A percentile compares a stretch with the other conserved stretches of the same genome.
These are phyloP conservation scores for Tenthredo distinguenda DNA, from an alignment of 2,888 invertebrate species.

Conservation along the genomic window DNA sequence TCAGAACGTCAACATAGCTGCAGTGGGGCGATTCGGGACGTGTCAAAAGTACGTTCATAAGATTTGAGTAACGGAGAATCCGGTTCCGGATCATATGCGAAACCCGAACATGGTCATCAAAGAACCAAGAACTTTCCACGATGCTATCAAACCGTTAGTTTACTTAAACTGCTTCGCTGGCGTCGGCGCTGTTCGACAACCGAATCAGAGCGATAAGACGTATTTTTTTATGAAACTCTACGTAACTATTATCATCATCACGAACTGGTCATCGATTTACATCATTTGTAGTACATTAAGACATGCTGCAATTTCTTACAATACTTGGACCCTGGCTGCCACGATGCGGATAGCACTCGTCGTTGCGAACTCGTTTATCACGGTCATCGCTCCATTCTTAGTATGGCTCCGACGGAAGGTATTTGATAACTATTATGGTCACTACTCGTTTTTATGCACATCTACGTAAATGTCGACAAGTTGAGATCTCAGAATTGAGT, in stretches of 20 bases:
- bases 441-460: no score
- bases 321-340: background rate
- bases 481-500: no score
- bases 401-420: background rate
- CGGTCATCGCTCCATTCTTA: background rate
- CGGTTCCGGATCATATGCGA: background rate
- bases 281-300: background rate
- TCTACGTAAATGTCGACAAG: no score
- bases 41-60: background rate
- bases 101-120: background rate
- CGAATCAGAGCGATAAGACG: background rate
- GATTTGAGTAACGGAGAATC: background rate
- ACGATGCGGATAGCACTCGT: background rate
- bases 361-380: background rate
- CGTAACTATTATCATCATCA: background rate
- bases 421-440: background rate
- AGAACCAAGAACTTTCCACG: conserved; percentile 9
- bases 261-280: background rate
- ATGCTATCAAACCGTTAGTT: background rate
- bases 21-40: background rate
- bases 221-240: background rate
- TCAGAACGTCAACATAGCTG: background rate
- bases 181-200: background rate
- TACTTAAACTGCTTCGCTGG: background rate
- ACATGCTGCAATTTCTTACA: background rate